These are phyloP conservation scores for Brachypalpus laphriformis DNA, from an alignment of 2,888 invertebrate species.

Conservation along the genomic window DNA sequence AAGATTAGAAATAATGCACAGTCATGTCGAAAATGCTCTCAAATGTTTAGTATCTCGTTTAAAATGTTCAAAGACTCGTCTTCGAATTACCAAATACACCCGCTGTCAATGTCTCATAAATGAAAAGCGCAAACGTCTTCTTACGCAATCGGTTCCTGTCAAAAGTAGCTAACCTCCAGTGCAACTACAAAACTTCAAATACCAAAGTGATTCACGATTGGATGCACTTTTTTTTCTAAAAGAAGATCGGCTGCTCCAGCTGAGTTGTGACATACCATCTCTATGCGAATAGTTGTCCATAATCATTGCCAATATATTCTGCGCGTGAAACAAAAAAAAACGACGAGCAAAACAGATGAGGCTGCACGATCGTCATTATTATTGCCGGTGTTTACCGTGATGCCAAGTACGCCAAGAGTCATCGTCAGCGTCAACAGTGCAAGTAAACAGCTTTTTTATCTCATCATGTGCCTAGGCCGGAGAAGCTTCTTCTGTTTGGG, in stretches of 20 bases:
- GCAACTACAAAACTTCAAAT: conserved; percentile 13
- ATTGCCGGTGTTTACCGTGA: conserved; percentile 42
- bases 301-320: conserved; percentile 55
- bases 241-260: conserved; percentile 22
- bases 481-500: conserved; percentile 58
- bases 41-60: too few species aligned
- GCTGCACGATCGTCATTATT: conserved; percentile 50
- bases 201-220: neutral
- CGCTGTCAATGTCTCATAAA: conserved; percentile 7
- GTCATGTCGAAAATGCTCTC: too few species aligned
- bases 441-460: conserved; percentile 20
- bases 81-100: neutral
- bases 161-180: conserved; percentile 20
- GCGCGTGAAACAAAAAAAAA: neutral
- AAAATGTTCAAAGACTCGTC: too few species aligned
- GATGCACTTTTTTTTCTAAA: neutral
- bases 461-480: conserved; percentile 26
- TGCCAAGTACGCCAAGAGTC: conserved; percentile 26
- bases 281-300: conserved; percentile 9
- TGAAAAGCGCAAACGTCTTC: neutral
- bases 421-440: conserved; percentile 25
- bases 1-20: too few species aligned
- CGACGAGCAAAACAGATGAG: neutral
- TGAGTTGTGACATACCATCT: conserved; percentile 26
- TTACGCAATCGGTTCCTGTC: conserved; percentile 42